Evolutionary conservation across 92 coral and sea anemone species (phyloP).

Genomic region (Plumapathes pennacea): DNA sequence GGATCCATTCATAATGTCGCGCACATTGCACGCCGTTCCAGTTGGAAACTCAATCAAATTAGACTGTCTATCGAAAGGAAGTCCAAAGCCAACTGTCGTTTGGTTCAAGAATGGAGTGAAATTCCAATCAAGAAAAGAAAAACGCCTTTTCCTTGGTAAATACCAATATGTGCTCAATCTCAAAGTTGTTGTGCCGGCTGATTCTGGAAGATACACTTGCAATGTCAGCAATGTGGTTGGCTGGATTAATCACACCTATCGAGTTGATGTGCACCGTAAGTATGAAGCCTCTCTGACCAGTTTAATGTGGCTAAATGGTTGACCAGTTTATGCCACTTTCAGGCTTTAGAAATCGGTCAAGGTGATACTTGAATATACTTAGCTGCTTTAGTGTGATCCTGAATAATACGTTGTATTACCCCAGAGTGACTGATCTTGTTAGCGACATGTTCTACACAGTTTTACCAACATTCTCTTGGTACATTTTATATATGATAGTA

Average conservation of each 20-base stretch:
- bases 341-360: too few species aligned
- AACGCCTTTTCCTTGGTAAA: constrained; percentile 16
- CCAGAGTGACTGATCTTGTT: too few species aligned
- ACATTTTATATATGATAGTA: too few species aligned
- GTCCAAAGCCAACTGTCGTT: constrained; percentile 66
- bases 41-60: constrained; percentile 74
- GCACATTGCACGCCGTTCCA: constrained; percentile 79
- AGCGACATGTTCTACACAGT: too few species aligned
- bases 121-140: constrained; percentile 27
- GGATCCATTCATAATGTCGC: too few species aligned
- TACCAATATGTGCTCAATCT: constrained; percentile 33
- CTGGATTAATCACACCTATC: constrained; percentile 73
- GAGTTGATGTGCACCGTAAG: constrained; percentile 84
- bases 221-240: constrained; percentile 83
- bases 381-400: too few species aligned
- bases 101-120: constrained; percentile 77
- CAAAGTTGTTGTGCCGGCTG: constrained; percentile 58
- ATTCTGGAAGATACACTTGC: constrained; percentile 77
- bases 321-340: too few species aligned
- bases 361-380: too few species aligned
- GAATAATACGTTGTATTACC: too few species aligned
- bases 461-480: too few species aligned
- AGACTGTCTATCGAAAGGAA: constrained; percentile 81
- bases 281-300: neutral
- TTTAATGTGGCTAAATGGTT: too few species aligned